Percentiles rank a stretch among this genome's conserved stretches.
Conservation (phyloP, 2,113 vertebrate species). For the Tachuris rubrigastra region DNA sequence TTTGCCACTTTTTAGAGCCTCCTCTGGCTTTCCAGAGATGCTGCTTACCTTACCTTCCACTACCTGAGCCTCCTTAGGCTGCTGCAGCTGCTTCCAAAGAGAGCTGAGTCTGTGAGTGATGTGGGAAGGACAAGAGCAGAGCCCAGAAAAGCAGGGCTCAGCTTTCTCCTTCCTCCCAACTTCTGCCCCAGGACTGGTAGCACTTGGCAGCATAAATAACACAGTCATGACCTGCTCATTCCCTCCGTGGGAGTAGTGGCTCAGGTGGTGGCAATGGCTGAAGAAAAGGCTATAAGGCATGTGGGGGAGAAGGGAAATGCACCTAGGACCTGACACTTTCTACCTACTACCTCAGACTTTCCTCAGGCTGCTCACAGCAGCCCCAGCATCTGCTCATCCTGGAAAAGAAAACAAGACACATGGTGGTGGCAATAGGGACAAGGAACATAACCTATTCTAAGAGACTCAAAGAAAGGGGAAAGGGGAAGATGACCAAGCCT, state of each 20-base stretch:
- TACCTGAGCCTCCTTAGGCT: not conserved
- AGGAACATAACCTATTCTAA: not conserved
- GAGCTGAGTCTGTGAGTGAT: not conserved
- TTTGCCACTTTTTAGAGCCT: not conserved
- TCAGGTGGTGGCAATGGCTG: not conserved
- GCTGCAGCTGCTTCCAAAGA: not conserved
- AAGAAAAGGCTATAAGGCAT: not conserved
- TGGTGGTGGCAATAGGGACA: accelerated
- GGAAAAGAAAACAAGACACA: not conserved
- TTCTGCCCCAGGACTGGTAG: not conserved
- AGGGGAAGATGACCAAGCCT: not conserved
- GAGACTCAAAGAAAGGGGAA: not conserved
- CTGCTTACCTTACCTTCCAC: not conserved
- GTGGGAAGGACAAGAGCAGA: not conserved
- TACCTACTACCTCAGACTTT: not conserved
- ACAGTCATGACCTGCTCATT: not conserved
- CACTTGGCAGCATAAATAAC: not conserved
- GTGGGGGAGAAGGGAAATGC: accelerated
- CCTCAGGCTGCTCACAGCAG: not conserved
- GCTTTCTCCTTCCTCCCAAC: not conserved
- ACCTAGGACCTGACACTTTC: not conserved
- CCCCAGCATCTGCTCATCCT: not conserved
- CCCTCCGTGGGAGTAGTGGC: not conserved
- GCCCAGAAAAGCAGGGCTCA: not conserved
- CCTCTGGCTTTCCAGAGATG: not conserved